Evolutionary conservation across 2,888 invertebrate genomes (phyloP).

Genomic region (Xestobium rufovillosum): DNA sequence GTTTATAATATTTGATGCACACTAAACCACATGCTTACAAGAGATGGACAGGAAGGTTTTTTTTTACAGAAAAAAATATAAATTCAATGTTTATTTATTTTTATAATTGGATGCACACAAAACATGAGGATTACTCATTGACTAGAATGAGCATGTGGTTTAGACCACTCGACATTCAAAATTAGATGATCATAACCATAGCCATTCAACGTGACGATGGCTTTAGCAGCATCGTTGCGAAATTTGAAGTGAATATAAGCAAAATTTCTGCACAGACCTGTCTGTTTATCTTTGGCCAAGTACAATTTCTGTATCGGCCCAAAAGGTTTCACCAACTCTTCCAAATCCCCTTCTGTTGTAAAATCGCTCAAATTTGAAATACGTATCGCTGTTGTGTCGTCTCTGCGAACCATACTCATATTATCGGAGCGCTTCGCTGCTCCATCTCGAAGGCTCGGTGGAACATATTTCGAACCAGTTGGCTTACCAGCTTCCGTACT

Average conservation of each 20-base stretch:
- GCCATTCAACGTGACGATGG: constrained; percentile 82
- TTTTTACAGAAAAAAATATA: no score
- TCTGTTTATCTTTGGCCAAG: constrained; percentile 87
- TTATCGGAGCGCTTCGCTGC: constrained; percentile 64
- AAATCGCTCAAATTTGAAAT: constrained; percentile 97
- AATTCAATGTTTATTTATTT: no score
- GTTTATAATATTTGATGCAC: no score
- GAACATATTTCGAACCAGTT: constrained; percentile 68
- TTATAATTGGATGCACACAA: no score
- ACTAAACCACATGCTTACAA: not conserved
- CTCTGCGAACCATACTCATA: constrained; percentile 58
- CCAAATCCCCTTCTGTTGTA: constrained; percentile 89
- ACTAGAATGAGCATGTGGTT: constrained; percentile 50
- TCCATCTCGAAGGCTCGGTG: constrained; percentile 83
- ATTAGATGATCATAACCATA: constrained; percentile 98
- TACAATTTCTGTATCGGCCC: constrained; percentile 91
- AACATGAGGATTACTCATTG: no score
- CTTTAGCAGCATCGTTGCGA: constrained; percentile 83
- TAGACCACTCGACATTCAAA: constrained; percentile 98
- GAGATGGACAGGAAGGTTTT: no score
- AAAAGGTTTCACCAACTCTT: constrained; percentile 90
- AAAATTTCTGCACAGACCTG: constrained; percentile 90
- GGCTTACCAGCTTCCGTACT: constrained; percentile 30
- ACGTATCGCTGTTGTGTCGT: constrained; percentile 86
- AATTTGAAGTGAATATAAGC: constrained; percentile 96